Evolutionary conservation across 2,797 vertebrate species (phyloP), one percentile per base, ranked within the genome.

Genomic region (Sebastes kiyomatsui): DNA sequence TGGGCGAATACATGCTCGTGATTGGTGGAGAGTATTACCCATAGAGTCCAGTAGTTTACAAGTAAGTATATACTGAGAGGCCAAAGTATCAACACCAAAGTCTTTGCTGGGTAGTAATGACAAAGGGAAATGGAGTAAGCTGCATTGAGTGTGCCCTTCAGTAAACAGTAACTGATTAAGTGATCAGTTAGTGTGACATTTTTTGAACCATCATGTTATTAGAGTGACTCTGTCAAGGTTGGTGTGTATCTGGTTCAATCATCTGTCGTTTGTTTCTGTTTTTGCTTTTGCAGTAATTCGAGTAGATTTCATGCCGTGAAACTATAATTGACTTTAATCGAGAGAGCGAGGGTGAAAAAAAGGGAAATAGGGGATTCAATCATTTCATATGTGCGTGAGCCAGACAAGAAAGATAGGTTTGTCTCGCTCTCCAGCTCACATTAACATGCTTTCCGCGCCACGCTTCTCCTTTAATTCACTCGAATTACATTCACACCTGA

Each of bases 401-500:
- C 60, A 62, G 67, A 81, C 54, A 30, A 22, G 65, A 71, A 30
- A 59, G 8, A 81, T 20, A 49, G 22, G 20, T 32, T 23, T 10
- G 16, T 25, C 10, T 46, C 16, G 42, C 14, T 46, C 27, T 35
- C 14, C 59, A 82, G 30, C 60, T 72, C 13, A 8, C 49, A 78
- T 86, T 66, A 77, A 74, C 60, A 81, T 68, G 70, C 71, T 61
- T 62, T 67, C 33, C 46, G 33, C 72, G 54, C 54, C 70, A 38
- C 1, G 5, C 52, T 16, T 73, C 49, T 62, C 58, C 55, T 77
- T 64, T 64, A 73, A 62, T 81, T 84, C 23, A 61, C 67, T 56
- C 46, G 61, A 61, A 77, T 78, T 78, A 75, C 66, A 72, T 72
- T 74, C 62, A 77, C 67, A 74, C 62, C 77, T 87, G 68, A 69